Base-by-base conservation (phyloP, 2,113 vertebrate species). In the Spermophilus dauricus region DNA sequence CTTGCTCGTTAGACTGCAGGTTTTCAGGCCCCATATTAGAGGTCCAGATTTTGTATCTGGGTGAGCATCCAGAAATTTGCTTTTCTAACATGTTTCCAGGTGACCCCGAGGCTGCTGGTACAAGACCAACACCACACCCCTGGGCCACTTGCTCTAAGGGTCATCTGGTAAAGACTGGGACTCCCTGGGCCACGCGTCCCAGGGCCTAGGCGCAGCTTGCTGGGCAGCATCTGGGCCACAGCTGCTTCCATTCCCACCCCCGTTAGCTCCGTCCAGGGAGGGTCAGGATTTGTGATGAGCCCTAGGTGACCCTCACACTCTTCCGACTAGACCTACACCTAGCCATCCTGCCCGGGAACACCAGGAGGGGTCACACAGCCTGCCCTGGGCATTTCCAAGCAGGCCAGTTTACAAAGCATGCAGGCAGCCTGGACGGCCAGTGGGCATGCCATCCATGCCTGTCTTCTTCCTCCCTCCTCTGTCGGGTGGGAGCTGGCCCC, bases 231-330 rank as follows among this genome's bases (percentile, higher is more conserved):
- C n/a, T 22, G 37, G 83, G 51, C 7, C 61, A 34, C 67, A 84
- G 95, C 63, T 78, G 76, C 86, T 13, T 4, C 28, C 56, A 51
- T 77, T 95, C 83, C 95, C 92, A 94, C 22, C 37, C 53, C 17
- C 9, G 17, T 11, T 37, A 42, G 45, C 86, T 2, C 22, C 4
- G 32, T 75, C 32, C 67, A 53, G 77, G 58, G 34, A 93, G 75
- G 69, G 51, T 4, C 84, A 70, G 91, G 81, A 92, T 93, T 37
- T 77, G 48, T n/a, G 61, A 37, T 3, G 2, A 26, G 37, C 13
- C 45, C 78, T 17, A 20, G 37, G 39, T 3, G 10, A 14, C 37
- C 32, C 58, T 90, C 11, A 39, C 32, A 4, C 37, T 32, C 16
- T 32, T 42, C 42, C 45, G 4, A 7, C 45, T 17, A 14, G 1